These are phyloP conservation scores for Antheraea yamamai DNA, from an alignment of 2,888 invertebrate species.

Conservation along the genomic window DNA sequence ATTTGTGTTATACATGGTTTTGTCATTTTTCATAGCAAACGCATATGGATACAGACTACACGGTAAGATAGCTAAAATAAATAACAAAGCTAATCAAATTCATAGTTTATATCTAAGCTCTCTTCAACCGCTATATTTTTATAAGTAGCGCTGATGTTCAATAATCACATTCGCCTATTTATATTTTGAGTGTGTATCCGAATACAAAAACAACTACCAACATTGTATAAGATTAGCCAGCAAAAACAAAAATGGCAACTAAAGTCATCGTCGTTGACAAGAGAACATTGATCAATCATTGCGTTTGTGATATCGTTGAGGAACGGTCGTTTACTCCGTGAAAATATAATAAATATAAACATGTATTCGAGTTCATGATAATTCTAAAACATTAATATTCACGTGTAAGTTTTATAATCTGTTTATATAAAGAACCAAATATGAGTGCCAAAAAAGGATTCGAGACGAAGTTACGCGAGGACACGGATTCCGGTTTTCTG, in stretches of 20 bases:
- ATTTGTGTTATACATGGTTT: no score
- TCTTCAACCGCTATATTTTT: background rate
- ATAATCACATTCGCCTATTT: background rate
- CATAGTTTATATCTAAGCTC: no score
- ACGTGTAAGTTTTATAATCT: slow-evolving; percentile 12
- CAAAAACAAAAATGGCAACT: slow-evolving; percentile 28
- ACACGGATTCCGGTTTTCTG: slow-evolving; percentile 66
- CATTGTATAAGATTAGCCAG: slow-evolving; percentile 15
- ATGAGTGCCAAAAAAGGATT: slow-evolving; percentile 73
- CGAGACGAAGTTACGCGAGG: slow-evolving; percentile 60
- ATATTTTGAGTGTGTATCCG: slow-evolving; percentile 32
- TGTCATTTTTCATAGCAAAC: no score
- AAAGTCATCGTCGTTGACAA: slow-evolving; percentile 20
- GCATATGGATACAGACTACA: no score
- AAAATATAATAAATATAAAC: slow-evolving; percentile 40
- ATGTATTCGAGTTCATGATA: slow-evolving; percentile 48
- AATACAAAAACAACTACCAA: slow-evolving; percentile 27
- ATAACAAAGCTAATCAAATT: no score
- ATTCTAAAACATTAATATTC: slow-evolving; percentile 33
- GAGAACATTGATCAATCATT: slow-evolving; percentile 46
- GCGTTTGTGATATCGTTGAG: slow-evolving; percentile 48
- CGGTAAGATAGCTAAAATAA: no score
- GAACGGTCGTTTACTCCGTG: slow-evolving; percentile 42
- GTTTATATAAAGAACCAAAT: slow-evolving; percentile 31
- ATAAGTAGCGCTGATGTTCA: background rate